Evolutionary conservation across 2,797 vertebrate species (phyloP).

Genomic region (Ctenosaura bakeri): DNA sequence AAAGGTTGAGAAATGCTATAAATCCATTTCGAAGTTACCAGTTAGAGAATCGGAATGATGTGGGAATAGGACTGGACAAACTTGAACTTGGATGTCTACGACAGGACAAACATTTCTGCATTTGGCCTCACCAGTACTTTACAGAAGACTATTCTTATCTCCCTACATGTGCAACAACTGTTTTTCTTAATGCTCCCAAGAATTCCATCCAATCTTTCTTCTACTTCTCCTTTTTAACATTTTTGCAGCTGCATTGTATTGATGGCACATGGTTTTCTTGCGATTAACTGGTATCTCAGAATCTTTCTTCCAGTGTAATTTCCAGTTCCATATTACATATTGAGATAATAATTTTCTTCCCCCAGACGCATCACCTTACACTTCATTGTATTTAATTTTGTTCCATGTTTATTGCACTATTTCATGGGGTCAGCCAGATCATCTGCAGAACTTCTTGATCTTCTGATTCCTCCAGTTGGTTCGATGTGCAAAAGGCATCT

Average conservation of each 20-base stretch:
- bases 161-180: not conserved
- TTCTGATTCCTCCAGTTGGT: not conserved
- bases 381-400: not conserved
- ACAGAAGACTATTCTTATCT: too few species aligned
- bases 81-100: not conserved
- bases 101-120: not conserved
- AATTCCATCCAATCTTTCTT: not conserved
- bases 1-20: not conserved
- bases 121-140: not conserved
- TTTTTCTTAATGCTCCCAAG: not conserved
- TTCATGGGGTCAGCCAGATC: not conserved
- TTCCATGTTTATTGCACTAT: not conserved
- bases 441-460: not conserved
- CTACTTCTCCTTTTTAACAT: not conserved
- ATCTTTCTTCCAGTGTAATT: not conserved
- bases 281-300: not conserved
- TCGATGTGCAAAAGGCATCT: not conserved
- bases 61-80: not conserved
- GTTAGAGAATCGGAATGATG: not conserved
- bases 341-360: not conserved
- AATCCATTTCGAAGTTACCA: not conserved
- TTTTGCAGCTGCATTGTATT: not conserved
- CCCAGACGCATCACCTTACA: not conserved
- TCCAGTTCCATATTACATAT: constrained; percentile 8
- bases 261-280: not conserved